Evolutionary conservation across 2,797 vertebrate genomes (phyloP), one percentile per base, ranked within the genome.

Genomic region (Premnoplex brunnescens): DNA sequence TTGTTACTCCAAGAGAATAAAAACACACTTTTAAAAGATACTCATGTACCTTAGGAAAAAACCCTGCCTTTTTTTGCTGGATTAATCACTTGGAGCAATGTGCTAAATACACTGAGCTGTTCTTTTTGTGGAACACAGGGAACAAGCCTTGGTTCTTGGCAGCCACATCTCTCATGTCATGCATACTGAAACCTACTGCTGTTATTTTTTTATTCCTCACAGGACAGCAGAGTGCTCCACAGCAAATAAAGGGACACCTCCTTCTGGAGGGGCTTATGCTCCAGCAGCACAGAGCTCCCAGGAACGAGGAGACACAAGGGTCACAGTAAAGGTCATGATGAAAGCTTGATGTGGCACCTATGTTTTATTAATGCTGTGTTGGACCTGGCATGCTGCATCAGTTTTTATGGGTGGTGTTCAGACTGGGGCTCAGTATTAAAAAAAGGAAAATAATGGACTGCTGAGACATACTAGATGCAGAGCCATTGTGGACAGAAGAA

Each of bases 81-180:
- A 81, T 86, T 95, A 94, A 79, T 91, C 80, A 75, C 85, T 90
- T 58, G 43, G 79, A 92, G 83, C 82, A 90, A 78, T 48, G 68
- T 62, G 69, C 76, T 95, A 86, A 93, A 79, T 64, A 78, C 67
- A 89, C 71, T 76, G 92, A 96, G 84, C 74, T 0, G 10, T 92
- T 93, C 95, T 92, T 87, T 92, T 89, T 85, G 91, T 79, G 91
- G 92, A 94, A 67, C 28, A 4, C 2, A 1, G 68, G 91, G 93
- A 67, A 83, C 89, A 81, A 85, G 76, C 75, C 58, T 88, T 76
- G 14, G 24, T 58, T 91, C 94, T 92, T 93, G 96, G 95, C 96
- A 96, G 75, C 41, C 69, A 64, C 20, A 5, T 85, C 81, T 85
- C 81, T 96, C 89, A 74, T 95, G 85, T 93, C 62, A 0, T 30